phyloP scores from a whole-genome alignment of 1,140 invertebrate genomes.

The Philotrypesis tridentata region DNA sequence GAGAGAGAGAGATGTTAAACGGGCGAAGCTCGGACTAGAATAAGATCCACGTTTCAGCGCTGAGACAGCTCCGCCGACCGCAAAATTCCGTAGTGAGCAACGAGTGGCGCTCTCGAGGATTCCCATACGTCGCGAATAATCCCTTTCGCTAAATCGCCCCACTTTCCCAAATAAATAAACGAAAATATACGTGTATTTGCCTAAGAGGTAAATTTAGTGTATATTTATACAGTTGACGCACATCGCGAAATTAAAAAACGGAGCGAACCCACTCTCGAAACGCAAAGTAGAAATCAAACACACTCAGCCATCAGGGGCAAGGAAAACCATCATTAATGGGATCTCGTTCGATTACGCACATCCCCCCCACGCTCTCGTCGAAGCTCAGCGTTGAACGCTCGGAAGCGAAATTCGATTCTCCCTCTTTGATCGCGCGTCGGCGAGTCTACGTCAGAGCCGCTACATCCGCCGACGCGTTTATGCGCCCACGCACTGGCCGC shows the following conservation, averaged over 20 bases:
- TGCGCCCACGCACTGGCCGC: neutral
- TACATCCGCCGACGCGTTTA: neutral
- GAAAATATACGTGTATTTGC: no score
- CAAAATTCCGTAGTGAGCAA: neutral
- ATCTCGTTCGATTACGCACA: neutral
- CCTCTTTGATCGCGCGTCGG: neutral
- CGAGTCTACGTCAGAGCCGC: neutral
- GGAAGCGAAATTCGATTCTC: neutral
- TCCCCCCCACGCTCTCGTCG: no score
- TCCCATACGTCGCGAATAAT: neutral
- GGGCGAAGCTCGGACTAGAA: neutral
- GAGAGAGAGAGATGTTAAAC: neutral
- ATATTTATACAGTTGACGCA: no score
- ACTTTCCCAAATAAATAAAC: no score
- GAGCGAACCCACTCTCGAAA: no score
- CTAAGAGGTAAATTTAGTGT: no score
- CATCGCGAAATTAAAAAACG: no score
- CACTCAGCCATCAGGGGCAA: no score
- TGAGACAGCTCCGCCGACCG: neutral
- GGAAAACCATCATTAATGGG: no score
- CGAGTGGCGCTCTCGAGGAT: neutral
- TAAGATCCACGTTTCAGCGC: neutral
- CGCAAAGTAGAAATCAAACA: no score
- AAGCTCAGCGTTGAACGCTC: neutral
- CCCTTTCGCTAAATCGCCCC: neutral